Percentiles rank a stretch among this genome's conserved stretches.
phyloP scores from a whole-genome alignment of 1,140 invertebrate species.

The Epicauta chinensis region DNA sequence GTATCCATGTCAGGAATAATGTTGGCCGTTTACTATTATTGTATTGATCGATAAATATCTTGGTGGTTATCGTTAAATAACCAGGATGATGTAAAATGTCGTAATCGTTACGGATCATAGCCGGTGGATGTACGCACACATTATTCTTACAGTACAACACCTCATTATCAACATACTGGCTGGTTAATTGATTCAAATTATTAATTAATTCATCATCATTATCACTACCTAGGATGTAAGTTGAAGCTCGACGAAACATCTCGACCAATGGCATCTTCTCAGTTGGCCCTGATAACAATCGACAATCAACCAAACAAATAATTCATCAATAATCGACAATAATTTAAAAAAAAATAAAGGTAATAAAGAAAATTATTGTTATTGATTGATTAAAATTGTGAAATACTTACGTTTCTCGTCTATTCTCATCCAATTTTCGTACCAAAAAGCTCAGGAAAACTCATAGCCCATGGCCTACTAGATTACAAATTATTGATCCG shows the following conservation, averaged over 20 bases:
- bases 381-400: too few relatives aligned
- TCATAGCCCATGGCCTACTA: too few relatives aligned
- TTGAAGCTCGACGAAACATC: conserved; percentile 68
- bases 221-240: conserved; percentile 64
- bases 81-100: conserved; percentile 86
- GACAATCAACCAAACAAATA: too few relatives aligned
- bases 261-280: conserved; percentile 60
- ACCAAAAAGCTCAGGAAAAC: too few relatives aligned
- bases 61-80: conserved; percentile 81
- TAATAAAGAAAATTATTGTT: too few relatives aligned
- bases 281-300: too few relatives aligned
- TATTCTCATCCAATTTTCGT: too few relatives aligned
- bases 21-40: conserved; percentile 68
- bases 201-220: conserved; percentile 50
- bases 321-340: too few relatives aligned
- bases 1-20: conserved; percentile 88
- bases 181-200: too few relatives aligned
- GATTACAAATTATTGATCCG: too few relatives aligned
- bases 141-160: conserved; percentile 87
- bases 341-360: too few relatives aligned
- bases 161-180: conserved; percentile 71
- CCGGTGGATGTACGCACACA: conserved; percentile 91
- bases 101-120: conserved; percentile 66
- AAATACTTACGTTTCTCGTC: too few relatives aligned
- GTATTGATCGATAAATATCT: conserved; percentile 63